Percentiles rank a stretch among this genome's conserved stretches.
Conservation (phyloP, 2,888 invertebrate genomes). For the Drosophila tripunctata region DNA sequence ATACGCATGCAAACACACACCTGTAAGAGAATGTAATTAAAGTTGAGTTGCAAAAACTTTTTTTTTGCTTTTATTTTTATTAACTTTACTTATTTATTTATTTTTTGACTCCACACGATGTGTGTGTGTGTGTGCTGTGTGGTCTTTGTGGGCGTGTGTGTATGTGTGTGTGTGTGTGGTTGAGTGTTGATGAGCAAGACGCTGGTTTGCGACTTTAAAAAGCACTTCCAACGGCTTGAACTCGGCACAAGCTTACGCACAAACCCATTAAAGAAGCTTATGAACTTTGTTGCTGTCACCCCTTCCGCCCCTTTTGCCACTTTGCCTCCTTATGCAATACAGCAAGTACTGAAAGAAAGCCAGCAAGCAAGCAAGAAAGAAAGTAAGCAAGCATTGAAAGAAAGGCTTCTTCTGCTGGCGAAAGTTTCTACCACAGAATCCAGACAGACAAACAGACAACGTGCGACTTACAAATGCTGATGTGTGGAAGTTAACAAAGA, state of each 20-base stretch:
- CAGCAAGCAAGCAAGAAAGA: background rate
- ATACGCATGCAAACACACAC: conserved; percentile 32
- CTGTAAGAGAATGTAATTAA: conserved; percentile 74
- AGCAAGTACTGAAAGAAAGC: conserved; percentile 39
- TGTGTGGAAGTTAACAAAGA: conserved; percentile 30
- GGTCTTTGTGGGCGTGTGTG: conserved; percentile 8
- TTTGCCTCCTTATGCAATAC: conserved; percentile 65
- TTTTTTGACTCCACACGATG: conserved; percentile 47
- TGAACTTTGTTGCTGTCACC: conserved; percentile 56
- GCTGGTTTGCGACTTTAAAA: conserved; percentile 70
- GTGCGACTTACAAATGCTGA: conserved; percentile 70
- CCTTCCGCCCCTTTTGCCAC: conserved; percentile 5
- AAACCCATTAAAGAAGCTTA: conserved; percentile 79
- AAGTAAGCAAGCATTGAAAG: conserved; percentile 14
- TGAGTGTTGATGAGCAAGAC: conserved; percentile 27
- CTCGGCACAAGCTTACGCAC: conserved; percentile 75
- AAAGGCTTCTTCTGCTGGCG: conserved; percentile 46
- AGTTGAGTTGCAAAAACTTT: conserved; percentile 75
- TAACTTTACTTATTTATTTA: conserved; percentile 75
- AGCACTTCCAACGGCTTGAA: conserved; percentile 80
- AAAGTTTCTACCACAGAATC: conserved; percentile 71
- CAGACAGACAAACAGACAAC: conserved; percentile 73
- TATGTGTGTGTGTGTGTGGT: background rate
- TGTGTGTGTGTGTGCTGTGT: background rate
- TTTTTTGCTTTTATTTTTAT: conserved; percentile 76